A percentile compares a stretch with the other conserved stretches of the same genome.
Conservation (phyloP, 2,797 vertebrate species). For the Pelochelys cantorii region DNA sequence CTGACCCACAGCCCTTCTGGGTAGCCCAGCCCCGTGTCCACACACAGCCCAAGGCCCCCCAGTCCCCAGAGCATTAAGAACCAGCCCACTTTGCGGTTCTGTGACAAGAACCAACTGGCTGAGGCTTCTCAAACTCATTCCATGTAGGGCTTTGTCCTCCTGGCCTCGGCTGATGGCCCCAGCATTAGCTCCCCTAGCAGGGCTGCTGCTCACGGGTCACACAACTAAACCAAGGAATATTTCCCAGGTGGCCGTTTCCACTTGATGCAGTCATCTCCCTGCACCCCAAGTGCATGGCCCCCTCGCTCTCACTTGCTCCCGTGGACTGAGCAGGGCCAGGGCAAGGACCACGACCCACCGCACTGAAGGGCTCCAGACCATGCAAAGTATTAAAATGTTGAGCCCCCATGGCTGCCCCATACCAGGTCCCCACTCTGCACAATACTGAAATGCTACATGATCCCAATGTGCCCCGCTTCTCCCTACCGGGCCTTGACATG, state of each 20-base stretch:
- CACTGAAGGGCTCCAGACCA: not conserved
- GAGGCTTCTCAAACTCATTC: not conserved
- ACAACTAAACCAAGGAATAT: not conserved
- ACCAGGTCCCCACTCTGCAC: not conserved
- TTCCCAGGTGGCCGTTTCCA: not conserved
- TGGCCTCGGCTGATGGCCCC: too few relatives aligned
- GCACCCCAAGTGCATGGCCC: not conserved
- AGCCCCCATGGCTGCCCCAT: not conserved
- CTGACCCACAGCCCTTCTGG: too few relatives aligned
- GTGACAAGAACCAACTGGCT: not conserved
- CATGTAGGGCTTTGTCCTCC: too few relatives aligned
- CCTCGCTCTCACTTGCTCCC: too few relatives aligned
- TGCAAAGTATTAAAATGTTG: not conserved
- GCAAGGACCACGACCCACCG: not conserved
- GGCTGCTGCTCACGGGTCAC: not conserved
- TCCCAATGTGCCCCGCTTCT: rapidly evolving
- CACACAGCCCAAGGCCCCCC: not conserved
- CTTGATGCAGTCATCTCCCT: not conserved
- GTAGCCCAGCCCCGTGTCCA: not conserved
- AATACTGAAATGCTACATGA: too few relatives aligned
- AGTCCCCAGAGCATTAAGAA: too few relatives aligned
- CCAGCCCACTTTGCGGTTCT: not conserved
- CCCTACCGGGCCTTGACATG: not conserved
- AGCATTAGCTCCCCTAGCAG: not conserved
- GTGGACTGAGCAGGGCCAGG: too few relatives aligned